Evolutionary conservation across 2,888 invertebrate species (phyloP).

Genomic region (Pediacus dermestoides): DNA sequence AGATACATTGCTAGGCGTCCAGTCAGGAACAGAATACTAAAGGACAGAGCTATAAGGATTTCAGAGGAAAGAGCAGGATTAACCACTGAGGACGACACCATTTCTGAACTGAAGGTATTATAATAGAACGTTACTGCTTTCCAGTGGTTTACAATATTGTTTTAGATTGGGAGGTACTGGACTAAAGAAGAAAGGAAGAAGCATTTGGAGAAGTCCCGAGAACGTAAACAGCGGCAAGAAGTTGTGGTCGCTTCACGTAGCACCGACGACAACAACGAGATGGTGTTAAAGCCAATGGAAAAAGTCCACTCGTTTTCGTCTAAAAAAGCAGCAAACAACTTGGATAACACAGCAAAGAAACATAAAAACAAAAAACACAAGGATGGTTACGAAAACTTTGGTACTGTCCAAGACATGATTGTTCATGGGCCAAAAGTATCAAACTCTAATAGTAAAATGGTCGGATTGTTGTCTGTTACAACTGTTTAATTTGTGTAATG

Average conservation of each 20-base stretch:
- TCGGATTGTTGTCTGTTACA: constrained; percentile 57
- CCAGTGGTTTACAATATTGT: constrained; percentile 7
- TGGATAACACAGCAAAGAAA: constrained; percentile 52
- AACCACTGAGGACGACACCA: constrained; percentile 72
- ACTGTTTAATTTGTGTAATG: constrained; percentile 48
- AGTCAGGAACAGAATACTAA: constrained; percentile 61
- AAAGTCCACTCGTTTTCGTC: constrained; percentile 40
- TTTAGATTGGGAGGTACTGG: constrained; percentile 65
- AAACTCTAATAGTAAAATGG: constrained; percentile 52
- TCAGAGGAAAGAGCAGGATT: constrained; percentile 63
- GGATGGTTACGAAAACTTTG: constrained; percentile 52
- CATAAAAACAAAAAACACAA: constrained; percentile 47
- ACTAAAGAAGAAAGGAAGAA: constrained; percentile 70
- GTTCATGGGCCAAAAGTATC: constrained; percentile 50
- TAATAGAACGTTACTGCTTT: neutral
- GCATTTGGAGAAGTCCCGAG: constrained; percentile 67
- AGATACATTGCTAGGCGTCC: constrained; percentile 73
- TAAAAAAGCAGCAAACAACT: constrained; percentile 47
- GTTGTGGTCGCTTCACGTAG: constrained; percentile 35
- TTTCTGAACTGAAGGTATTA: constrained; percentile 67
- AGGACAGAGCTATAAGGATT: constrained; percentile 64
- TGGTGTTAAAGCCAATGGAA: constrained; percentile 26
- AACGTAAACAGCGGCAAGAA: constrained; percentile 55
- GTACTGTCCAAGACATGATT: constrained; percentile 58
- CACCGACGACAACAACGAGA: constrained; percentile 37